phyloP scores from a whole-genome alignment of 1,140 invertebrate species.

The Brachionus angularis region DNA sequence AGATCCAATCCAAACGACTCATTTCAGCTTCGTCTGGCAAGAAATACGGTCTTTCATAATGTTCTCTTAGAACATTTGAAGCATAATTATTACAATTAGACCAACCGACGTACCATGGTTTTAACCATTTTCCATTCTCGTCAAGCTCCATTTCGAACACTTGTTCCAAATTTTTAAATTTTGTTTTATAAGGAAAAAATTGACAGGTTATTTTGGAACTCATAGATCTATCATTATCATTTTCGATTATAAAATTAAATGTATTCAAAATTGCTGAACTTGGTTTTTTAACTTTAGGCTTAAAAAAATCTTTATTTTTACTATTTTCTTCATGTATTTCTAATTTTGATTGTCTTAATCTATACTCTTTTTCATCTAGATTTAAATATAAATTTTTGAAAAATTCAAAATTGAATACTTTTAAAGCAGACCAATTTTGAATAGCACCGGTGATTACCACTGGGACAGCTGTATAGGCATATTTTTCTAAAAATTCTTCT shows the following conservation, averaged over 20 bases:
- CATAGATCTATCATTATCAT: background rate
- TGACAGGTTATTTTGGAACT: slow-evolving; percentile 64
- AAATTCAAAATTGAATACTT: slow-evolving; percentile 70
- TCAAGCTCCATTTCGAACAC: slow-evolving; percentile 69
- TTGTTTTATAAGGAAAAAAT: slow-evolving; percentile 83
- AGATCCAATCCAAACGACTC: slow-evolving; percentile 86
- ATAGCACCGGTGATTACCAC: slow-evolving; percentile 75
- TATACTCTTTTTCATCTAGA: slow-evolving; percentile 45
- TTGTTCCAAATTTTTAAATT: slow-evolving; percentile 69
- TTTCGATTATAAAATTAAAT: slow-evolving; percentile 31
- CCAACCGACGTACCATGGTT: slow-evolving; percentile 84
- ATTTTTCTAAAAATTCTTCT: slow-evolving; percentile 66
- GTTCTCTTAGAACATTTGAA: slow-evolving; percentile 68
- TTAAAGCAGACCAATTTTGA: slow-evolving; percentile 68
- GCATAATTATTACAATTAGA: slow-evolving; percentile 77
- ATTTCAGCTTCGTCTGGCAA: slow-evolving; percentile 75
- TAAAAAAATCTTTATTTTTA: too few species aligned
- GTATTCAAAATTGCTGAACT: slow-evolving; percentile 7
- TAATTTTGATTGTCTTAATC: background rate
- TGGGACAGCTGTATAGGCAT: slow-evolving; percentile 69
- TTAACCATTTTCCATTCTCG: slow-evolving; percentile 62
- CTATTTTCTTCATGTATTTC: slow-evolving; percentile 21
- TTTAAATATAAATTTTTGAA: slow-evolving; percentile 70
- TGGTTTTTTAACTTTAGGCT: too few species aligned
- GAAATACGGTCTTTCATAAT: slow-evolving; percentile 81